These are phyloP conservation scores for Coendou prehensilis DNA, from an alignment of 2,797 vertebrate species.

Conservation along the genomic window DNA sequence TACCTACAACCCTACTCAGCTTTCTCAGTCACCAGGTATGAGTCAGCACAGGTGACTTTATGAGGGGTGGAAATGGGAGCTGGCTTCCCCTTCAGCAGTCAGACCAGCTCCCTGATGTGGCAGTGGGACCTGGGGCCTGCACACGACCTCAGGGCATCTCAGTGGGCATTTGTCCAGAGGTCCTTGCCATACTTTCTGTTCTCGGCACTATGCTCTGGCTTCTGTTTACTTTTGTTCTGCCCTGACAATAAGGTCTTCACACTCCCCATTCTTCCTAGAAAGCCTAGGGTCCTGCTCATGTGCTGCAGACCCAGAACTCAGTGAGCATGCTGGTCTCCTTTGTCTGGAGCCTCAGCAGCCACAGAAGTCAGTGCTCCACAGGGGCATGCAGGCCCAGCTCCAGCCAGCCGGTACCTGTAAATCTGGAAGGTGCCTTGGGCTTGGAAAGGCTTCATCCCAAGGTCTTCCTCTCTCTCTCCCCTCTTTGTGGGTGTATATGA, in stretches of 20 bases:
- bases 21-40: neutral
- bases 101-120: accelerated
- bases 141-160: neutral
- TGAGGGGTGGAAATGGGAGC: neutral
- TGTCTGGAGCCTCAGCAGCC: neutral
- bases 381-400: neutral
- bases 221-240: neutral
- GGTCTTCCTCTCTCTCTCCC: neutral
- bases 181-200: neutral
- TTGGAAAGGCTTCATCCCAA: neutral
- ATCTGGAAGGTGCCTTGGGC: neutral
- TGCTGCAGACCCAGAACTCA: too few species aligned
- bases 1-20: neutral
- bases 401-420: neutral
- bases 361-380: neutral
- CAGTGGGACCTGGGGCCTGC: too few species aligned
- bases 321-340: neutral
- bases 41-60: neutral
- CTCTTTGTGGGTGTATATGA: too few species aligned
- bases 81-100: too few species aligned
- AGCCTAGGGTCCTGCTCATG: neutral
- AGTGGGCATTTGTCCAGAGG: too few species aligned
- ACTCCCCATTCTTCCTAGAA: neutral
- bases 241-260: neutral
- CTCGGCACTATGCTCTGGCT: neutral